Evolutionary conservation across 2,888 invertebrate species (phyloP), one percentile per base, ranked within the genome.

Genomic region (Tuta absoluta): DNA sequence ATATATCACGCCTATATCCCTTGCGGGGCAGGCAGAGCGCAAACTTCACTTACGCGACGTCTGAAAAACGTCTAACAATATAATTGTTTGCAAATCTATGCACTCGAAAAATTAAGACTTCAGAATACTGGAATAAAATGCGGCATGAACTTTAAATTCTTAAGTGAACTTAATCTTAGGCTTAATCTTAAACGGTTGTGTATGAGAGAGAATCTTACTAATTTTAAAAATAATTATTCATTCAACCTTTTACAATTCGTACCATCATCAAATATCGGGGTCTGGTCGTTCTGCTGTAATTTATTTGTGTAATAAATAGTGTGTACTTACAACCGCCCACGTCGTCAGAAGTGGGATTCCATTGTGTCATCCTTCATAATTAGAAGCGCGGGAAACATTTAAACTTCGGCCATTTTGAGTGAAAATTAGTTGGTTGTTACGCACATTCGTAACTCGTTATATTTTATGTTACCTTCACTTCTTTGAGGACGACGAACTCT

Each of bases 61-160:
- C n/a, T n/a, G n/a, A n/a, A n/a, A n/a, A n/a, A n/a, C n/a, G n/a
- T n/a, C n/a, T n/a, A n/a, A n/a, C n/a, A n/a, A 17, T 7, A 12
- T 17, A 12, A n/a, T 19, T 7, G 51, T 8, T 11, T 5, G 3
- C 5, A 12, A 2, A 12, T 45, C 45, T 17, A 12, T 14, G 45
- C n/a, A n/a, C 1, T n/a, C 5, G 45, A 45, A 45, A 45, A 11
- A 45, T 33, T 5, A 41, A 45, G 4, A n/a, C 17, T 45, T 2
- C n/a, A 45, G 11, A 45, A n/a, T 17, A 5, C 17, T 45, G 1
- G n/a, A 17, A n/a, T 45, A 45, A n/a, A n/a, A n/a, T 45, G 45
- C 45, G 45, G n/a, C 45, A 17, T 45, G 45, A n/a, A 45, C 45
- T 45, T 45, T 45, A 17, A 45, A 45, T n/a, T n/a, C n/a, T n/a